Conservation (phyloP, 2,797 vertebrate genomes). For the Phoeniculus purpureus region DNA sequence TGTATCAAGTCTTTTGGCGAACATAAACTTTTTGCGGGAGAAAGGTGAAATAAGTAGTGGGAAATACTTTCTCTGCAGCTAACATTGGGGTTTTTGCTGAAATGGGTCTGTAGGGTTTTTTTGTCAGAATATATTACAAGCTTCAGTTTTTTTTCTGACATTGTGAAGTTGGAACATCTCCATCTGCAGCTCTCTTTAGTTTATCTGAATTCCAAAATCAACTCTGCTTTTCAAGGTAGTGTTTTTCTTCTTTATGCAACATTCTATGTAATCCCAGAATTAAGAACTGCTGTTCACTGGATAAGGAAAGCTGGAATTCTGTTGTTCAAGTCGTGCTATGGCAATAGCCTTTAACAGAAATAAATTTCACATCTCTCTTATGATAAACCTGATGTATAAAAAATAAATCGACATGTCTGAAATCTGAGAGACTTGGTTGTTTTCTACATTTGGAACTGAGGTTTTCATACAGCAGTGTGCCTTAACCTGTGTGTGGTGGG, state of each 20-base stretch:
- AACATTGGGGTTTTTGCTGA: background rate
- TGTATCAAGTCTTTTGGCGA: background rate
- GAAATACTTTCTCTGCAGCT: background rate
- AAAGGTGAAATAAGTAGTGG: background rate
- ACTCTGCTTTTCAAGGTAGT: background rate
- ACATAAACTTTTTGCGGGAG: background rate
- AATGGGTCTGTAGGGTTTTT: background rate
- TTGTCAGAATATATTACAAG: background rate
- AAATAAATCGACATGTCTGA: background rate
- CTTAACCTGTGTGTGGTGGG: background rate
- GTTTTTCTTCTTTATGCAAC: background rate
- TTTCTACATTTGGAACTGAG: background rate
- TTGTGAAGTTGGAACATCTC: background rate
- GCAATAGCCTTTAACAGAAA: background rate
- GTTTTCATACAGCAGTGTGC: background rate
- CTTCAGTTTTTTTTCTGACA: background rate
- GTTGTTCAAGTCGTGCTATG: background rate
- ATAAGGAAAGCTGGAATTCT: background rate
- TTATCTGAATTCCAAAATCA: background rate
- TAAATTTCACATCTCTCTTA: background rate
- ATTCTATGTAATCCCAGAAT: background rate
- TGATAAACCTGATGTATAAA: background rate
- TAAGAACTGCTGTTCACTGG: background rate
- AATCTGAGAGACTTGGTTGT: background rate
- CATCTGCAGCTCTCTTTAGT: background rate